Evolutionary conservation across 2,113 vertebrate species (phyloP).

Genomic region (Bettongia penicillata): DNA sequence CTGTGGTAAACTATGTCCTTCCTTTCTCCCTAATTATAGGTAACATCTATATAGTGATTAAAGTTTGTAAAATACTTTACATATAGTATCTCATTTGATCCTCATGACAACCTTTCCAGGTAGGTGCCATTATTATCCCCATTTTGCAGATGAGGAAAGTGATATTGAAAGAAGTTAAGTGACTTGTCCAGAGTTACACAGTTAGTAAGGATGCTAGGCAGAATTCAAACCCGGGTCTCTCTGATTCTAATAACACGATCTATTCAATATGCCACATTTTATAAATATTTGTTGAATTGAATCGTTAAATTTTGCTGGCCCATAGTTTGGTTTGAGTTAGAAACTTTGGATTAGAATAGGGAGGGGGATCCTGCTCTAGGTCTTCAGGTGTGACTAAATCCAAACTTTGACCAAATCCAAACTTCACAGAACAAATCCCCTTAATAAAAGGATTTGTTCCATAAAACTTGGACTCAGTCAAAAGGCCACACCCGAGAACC

Average conservation of each 20-base stretch:
- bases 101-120: not conserved
- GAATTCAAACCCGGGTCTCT: not conserved
- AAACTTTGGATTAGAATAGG: not conserved
- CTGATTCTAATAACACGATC: not conserved
- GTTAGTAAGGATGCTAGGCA: not conserved
- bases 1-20: not conserved
- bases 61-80: not conserved
- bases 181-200: not conserved
- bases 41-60: not conserved
- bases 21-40: not conserved
- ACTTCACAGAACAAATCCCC: no score
- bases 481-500: no score
- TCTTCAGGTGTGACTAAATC: no score
- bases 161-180: not conserved
- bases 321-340: not conserved
- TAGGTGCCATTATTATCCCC: not conserved
- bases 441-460: no score
- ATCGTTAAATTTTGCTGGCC: not conserved
- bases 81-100: not conserved
- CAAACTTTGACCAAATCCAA: no score
- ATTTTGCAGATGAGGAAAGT: not conserved
- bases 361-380: no score
- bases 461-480: no score
- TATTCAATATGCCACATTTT: not conserved
- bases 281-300: not conserved